Evolutionary conservation across 2,113 vertebrate species (phyloP).

Genomic region (Xenotilapia leptura): DNA sequence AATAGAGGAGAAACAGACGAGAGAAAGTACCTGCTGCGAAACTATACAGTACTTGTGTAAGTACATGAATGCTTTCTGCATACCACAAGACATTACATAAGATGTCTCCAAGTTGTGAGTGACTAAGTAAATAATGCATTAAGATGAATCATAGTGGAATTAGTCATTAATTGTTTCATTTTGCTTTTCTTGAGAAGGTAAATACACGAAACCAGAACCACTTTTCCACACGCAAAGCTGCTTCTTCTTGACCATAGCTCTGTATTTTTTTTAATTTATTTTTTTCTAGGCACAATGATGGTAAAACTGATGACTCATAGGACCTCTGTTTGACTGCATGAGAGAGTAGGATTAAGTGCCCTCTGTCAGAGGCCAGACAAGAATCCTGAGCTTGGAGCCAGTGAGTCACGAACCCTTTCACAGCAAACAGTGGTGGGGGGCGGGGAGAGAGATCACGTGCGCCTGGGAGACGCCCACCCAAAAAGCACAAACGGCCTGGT

Average conservation of each 20-base stretch:
- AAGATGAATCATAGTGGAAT: background rate
- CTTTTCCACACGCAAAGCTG: background rate
- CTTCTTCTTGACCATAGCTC: background rate
- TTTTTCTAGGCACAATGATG: background rate
- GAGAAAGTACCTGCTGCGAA: background rate
- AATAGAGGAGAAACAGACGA: background rate
- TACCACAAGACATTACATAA: background rate
- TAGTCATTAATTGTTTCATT: background rate
- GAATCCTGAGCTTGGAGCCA: slow-evolving; percentile 53
- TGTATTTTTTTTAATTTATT: background rate
- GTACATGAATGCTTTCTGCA: background rate
- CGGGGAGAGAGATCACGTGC: slow-evolving; percentile 43
- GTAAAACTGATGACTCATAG: slow-evolving; percentile 51
- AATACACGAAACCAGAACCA: background rate
- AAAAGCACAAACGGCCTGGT: slow-evolving; percentile 14
- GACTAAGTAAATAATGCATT: background rate
- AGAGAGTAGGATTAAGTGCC: slow-evolving; percentile 31
- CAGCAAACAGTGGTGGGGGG: slow-evolving; percentile 31
- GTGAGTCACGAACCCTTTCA: slow-evolving; percentile 64
- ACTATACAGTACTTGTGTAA: background rate
- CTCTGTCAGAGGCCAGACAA: slow-evolving; percentile 53
- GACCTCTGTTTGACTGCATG: slow-evolving; percentile 33
- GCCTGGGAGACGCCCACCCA: slow-evolving; percentile 45
- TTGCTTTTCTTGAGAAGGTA: background rate
- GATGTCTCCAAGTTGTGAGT: background rate